These are phyloP conservation scores for Anthopleura xanthogrammica DNA, from an alignment of 92 coral and sea anemone species.

Conservation along the genomic window DNA sequence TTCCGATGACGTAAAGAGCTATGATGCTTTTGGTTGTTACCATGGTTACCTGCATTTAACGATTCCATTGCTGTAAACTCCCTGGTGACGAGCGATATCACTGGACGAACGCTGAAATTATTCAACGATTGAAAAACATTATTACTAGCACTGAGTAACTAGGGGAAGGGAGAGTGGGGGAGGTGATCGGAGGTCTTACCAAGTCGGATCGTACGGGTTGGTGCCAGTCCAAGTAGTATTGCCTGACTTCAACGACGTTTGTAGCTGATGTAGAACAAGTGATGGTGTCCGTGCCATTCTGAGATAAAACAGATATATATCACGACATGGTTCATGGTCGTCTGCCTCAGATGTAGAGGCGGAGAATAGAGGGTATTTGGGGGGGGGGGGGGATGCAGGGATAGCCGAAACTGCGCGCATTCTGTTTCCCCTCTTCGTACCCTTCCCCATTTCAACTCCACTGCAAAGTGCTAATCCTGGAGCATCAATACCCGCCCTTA, in stretches of 20 bases:
- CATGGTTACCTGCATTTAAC: conserved; percentile 65
- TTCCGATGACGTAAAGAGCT: too few species aligned
- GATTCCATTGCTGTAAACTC: conserved; percentile 55
- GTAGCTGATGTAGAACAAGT: conserved; percentile 60
- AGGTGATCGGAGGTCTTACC: conserved; percentile 6
- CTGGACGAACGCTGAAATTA: conserved; percentile 37
- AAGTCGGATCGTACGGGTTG: conserved; percentile 52
- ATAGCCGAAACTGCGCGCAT: too few species aligned
- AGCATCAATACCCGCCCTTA: too few species aligned
- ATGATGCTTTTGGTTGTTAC: too few species aligned
- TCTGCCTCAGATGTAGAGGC: too few species aligned
- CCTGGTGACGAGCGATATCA: conserved; percentile 30
- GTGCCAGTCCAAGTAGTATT: conserved; percentile 61
- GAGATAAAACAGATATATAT: not conserved
- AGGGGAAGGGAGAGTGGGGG: not conserved
- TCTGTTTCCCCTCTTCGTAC: too few species aligned
- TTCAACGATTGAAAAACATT: not conserved
- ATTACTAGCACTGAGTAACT: not conserved
- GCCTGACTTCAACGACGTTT: conserved; percentile 54
- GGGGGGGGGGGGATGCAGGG: too few species aligned
- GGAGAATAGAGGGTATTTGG: too few species aligned
- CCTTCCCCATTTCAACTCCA: too few species aligned
- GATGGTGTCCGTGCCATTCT: conserved; percentile 67
- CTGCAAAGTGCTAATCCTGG: too few species aligned
- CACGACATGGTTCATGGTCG: not conserved